These are phyloP conservation scores for Paralinhomoeus sp. DNA, from an alignment of 2,888 invertebrate species.

Conservation along the genomic window DNA sequence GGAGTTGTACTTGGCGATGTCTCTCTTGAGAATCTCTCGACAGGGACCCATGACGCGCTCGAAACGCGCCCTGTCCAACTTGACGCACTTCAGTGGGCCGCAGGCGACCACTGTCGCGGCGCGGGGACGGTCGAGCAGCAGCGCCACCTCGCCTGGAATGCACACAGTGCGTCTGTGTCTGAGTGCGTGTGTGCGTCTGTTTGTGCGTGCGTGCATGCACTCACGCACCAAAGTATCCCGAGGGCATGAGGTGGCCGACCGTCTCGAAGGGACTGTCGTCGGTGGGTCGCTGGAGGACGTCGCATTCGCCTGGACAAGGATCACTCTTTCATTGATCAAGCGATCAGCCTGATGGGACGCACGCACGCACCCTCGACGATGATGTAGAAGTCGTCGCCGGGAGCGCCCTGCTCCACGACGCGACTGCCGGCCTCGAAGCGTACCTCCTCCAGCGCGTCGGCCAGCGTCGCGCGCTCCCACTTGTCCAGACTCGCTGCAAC, in stretches of 20 bases:
- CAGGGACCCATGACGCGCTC: conserved; percentile 91
- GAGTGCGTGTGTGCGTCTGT: no score
- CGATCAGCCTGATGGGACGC: no score
- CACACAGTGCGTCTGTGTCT: no score
- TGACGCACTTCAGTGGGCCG: conserved; percentile 76
- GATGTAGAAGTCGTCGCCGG: conserved; percentile 96
- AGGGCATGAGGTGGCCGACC: conserved; percentile 85
- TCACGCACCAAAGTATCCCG: conserved; percentile 88
- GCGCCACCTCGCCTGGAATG: conserved; percentile 72
- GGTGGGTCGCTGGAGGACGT: conserved; percentile 52
- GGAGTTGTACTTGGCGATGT: no score
- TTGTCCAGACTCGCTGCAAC: conserved; percentile 93
- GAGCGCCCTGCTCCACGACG: conserved; percentile 84
- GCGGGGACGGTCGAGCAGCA: conserved; percentile 89
- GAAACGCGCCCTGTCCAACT: conserved; percentile 75
- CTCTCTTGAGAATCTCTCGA: conserved; percentile 92
- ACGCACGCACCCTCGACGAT: conserved; percentile 95
- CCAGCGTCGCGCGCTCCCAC: conserved; percentile 93
- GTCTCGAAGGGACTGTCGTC: conserved; percentile 64
- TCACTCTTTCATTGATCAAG: no score
- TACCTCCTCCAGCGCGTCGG: conserved; percentile 85
- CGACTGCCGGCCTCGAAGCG: conserved; percentile 77
- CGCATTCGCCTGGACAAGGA: no score
- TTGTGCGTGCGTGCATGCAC: no score
- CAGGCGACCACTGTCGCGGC: conserved; percentile 75